phyloP scores from a whole-genome alignment of 2,797 vertebrate species.

The Aldrovandia affinis region DNA sequence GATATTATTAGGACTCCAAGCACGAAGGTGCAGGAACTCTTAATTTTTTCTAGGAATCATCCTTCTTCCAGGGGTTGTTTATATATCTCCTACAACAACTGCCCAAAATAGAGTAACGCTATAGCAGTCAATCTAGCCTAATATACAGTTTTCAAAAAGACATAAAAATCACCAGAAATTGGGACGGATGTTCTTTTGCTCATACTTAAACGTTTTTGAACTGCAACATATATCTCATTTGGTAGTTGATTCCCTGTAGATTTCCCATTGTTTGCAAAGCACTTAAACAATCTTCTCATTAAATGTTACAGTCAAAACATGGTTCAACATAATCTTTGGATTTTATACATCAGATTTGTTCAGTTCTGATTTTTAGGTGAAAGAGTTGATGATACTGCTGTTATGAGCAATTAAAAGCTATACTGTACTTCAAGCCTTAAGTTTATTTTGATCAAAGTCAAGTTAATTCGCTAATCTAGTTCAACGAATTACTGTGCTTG shows the following conservation, averaged over 20 bases:
- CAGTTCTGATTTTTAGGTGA: constrained; percentile 1
- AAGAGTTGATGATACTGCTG: not conserved
- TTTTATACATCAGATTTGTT: not conserved
- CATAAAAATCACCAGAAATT: not conserved
- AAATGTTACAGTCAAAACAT: not conserved
- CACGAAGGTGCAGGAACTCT: too few species aligned
- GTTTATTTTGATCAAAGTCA: not conserved
- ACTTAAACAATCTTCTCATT: not conserved
- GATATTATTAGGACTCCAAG: not conserved
- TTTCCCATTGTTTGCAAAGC: not conserved
- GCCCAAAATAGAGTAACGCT: too few species aligned
- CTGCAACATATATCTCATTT: not conserved
- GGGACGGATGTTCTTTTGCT: too few species aligned
- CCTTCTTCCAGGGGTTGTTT: not conserved
- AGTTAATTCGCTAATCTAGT: not conserved
- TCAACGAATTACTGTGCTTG: not conserved
- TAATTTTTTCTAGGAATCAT: not conserved
- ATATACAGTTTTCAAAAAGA: too few species aligned
- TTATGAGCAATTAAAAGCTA: not conserved
- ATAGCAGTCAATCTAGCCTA: too few species aligned
- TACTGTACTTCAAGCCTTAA: not conserved
- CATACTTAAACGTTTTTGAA: not conserved
- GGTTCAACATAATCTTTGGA: not conserved
- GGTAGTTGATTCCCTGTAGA: not conserved
- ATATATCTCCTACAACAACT: too few species aligned